Evolutionary conservation across 1,140 invertebrate genomes (phyloP), one percentile per base, ranked within the genome.

Genomic region (Leptonema lineaticorne): DNA sequence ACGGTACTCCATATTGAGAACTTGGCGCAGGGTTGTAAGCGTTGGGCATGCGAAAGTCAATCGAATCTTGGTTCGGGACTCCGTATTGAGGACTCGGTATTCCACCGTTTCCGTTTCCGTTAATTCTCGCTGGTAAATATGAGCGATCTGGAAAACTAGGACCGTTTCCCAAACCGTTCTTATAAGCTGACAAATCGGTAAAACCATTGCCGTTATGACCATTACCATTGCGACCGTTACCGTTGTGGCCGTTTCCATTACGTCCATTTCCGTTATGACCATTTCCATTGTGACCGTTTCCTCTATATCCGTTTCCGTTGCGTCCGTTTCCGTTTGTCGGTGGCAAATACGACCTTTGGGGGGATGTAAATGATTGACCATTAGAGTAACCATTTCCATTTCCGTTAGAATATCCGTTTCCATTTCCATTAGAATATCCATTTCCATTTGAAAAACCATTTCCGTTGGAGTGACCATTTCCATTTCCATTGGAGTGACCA

Each of bases 151-250:
- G 57, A 30, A 37, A 27, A 2, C 29, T 24, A 1, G 64, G 48
- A 16, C 50, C 64, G 22, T 66, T 66, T 24, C 64, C 64, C 24
- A 66, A 27, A n/a, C 64, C 64, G 26, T 66, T 37, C 48, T 29
- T 37, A 50, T 57, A 66, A 0, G 46, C 50, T 7, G 62, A 37
- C 7, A 66, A 20, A 26, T 45, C 41, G 7, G 37, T n/a, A 27
- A 11, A 11, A 18, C 29, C 29, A 18, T 28, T 33, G 24, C 46
- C 46, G 30, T 46, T 46, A n/a, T 63, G 56, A 37, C 65, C 65
- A 53, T 66, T 66, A 11, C 48, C 29, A 24, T 37, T 28, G 24
- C 27, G 45, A 48, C 26, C 48, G 11, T 45, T 57, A 11, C 56
- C 37, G 30, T 63, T 63, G 4, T 29, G n/a, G 45, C n/a, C 57